Percentiles rank a stretch among this genome's conserved stretches.
Conservation (phyloP, 2,113 vertebrate genomes). For the Boulengeromyrus knoepffleri region DNA sequence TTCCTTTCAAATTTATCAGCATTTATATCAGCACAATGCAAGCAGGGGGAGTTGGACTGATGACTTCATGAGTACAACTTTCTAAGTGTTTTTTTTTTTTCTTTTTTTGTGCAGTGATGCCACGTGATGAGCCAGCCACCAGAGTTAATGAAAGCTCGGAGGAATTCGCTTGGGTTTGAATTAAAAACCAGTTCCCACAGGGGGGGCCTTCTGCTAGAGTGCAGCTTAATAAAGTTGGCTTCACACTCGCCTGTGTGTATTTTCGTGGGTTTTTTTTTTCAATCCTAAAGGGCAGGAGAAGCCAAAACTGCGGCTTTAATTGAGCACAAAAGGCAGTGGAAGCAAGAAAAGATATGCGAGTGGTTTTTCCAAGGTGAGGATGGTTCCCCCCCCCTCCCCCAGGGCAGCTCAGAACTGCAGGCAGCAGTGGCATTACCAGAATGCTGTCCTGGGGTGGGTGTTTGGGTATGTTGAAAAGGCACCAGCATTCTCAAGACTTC, state of each 20-base stretch:
- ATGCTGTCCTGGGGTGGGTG: neutral
- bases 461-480: neutral
- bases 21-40: neutral
- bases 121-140: neutral
- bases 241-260: neutral
- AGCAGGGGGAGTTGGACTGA: neutral
- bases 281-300: neutral
- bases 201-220: neutral
- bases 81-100: neutral
- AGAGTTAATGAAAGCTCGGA: slow-evolving; percentile 16
- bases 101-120: neutral
- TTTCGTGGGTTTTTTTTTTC: neutral
- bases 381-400: neutral
- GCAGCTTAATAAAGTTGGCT: slow-evolving; percentile 11
- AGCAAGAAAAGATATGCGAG: neutral
- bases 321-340: neutral
- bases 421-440: neutral
- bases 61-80: neutral
- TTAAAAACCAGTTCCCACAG: slow-evolving; percentile 2
- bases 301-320: neutral
- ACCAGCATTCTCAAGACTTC: too few species aligned
- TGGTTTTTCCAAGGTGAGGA: neutral
- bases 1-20: neutral
- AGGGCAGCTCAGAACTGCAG: neutral
- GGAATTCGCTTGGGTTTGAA: slow-evolving; percentile 12